Base-by-base conservation (phyloP, 2,888 invertebrate genomes). In the Drosophila crucigera region DNA sequence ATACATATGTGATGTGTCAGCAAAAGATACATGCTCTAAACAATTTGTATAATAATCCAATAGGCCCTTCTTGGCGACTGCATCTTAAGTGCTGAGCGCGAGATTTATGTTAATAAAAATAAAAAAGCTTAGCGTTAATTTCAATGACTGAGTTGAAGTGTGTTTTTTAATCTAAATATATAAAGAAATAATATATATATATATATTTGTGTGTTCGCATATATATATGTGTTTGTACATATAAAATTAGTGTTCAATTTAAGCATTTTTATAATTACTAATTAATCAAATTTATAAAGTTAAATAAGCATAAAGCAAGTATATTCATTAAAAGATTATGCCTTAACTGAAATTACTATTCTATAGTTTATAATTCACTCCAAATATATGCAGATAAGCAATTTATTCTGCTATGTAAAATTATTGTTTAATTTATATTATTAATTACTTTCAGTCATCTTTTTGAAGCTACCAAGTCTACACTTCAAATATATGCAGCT, bases 251-350 rank as follows among this genome's bases (percentile, higher is more conserved):
- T 4, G 9, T 19, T 19, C 9, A n/a, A 10, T 43, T 14, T 22
- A 7, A 22, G 7, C 1, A 14, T 11, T 43, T 6, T 43, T 14
- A 22, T 14, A 1, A 14, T 43, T 43, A 7, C 14, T 22, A 9
- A 31, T 43, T 61, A 56, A 53, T 61, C 60, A 64, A 10, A 65
- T 62, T 52, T 62, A 69, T 53, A 33, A 62, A 77, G 66, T 85
- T 43, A 83, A 88, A 88, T 84, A 70, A 80, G 66, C 4, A 41
- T 19, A 4, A 10, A 1, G 39, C 19, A 41, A 9, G 9, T 2
- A 39, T 41, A 22, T 6, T 6, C 11, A 43, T 43, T n/a, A 5
- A 41, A n/a, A 1, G 5, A n/a, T 2, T 39, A 9, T 4, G 9
- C 10, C 5, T 1, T n/a, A 43, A 11, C n/a, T 11, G 11, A n/a